Conservation (phyloP, 1,140 invertebrate genomes). For the Kradibia gibbosae region DNA sequence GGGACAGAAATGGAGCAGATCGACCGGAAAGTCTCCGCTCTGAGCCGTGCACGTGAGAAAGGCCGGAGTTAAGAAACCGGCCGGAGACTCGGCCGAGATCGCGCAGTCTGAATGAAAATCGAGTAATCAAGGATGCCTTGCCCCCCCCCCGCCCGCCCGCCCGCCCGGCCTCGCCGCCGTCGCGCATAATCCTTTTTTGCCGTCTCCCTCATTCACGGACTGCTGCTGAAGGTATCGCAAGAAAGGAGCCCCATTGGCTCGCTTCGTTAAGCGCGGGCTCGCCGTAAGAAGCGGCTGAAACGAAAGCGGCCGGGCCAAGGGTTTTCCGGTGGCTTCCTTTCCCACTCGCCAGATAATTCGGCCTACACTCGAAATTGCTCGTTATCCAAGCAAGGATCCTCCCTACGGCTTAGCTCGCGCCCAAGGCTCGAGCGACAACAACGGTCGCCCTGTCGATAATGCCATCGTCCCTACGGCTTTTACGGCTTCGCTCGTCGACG, state of each 20-base stretch:
- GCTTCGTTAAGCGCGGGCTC: slow-evolving; percentile 19
- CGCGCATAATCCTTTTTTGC: slow-evolving; percentile 7
- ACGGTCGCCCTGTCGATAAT: no score
- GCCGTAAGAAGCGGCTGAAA: background rate
- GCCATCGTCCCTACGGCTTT: no score
- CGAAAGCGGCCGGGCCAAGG: background rate
- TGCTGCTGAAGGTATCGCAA: slow-evolving; percentile 2
- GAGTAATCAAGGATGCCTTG: background rate
- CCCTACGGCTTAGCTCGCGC: no score
- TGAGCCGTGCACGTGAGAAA: slow-evolving; percentile 52
- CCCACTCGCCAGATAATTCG: no score
- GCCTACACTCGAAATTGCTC: no score
- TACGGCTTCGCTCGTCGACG: no score
- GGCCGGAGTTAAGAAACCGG: slow-evolving; percentile 56
- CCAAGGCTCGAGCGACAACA: no score
- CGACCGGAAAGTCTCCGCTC: slow-evolving; percentile 25
- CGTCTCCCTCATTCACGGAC: slow-evolving; percentile 20
- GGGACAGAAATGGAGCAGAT: slow-evolving; percentile 35
- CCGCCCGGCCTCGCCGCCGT: background rate
- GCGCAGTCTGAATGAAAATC: slow-evolving; percentile 27
- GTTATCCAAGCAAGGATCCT: no score
- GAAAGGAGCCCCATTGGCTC: slow-evolving; percentile 3
- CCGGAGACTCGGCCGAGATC: background rate
- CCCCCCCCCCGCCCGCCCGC: background rate
- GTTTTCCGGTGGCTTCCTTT: background rate